Percentiles rank a stretch among this genome's conserved stretches.
These are phyloP conservation scores for Melanostoma scalare DNA, from an alignment of 2,888 invertebrate species.

Conservation along the genomic window DNA sequence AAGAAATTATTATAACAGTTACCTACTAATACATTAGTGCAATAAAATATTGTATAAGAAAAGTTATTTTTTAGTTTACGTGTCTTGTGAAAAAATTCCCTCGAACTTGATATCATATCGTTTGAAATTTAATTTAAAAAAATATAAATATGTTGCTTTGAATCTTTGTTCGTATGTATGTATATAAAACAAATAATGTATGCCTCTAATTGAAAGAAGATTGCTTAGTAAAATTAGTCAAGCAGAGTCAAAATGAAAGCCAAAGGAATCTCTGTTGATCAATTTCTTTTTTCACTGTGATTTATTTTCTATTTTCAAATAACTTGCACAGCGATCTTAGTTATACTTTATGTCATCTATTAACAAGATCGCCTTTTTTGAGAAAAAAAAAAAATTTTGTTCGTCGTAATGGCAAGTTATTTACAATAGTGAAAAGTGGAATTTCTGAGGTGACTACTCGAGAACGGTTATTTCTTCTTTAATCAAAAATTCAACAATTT, in stretches of 20 bases:
- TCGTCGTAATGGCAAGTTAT: constrained; percentile 58
- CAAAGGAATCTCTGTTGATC: constrained; percentile 17
- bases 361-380: constrained; percentile 45
- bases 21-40: constrained; percentile 57
- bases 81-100: constrained; percentile 21
- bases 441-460: constrained; percentile 84
- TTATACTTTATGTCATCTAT: constrained; percentile 2
- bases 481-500: constrained; percentile 98
- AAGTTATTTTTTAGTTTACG: constrained; percentile 9
- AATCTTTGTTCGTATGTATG: constrained; percentile 24
- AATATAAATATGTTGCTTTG: constrained; percentile 11
- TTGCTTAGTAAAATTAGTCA: background rate
- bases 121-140: constrained; percentile 18
- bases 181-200: constrained; percentile 44
- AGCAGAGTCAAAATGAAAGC: constrained; percentile 35
- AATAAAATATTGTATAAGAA: constrained; percentile 42
- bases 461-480: constrained; percentile 94
- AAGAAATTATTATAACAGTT: constrained; percentile 51
- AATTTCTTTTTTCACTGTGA: constrained; percentile 27
- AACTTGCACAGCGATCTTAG: constrained; percentile 65
- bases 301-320: constrained; percentile 24
- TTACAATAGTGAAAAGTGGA: background rate
- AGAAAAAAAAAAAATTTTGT: background rate
- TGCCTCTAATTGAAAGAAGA: constrained; percentile 38
- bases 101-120: constrained; percentile 44